Evolutionary conservation across 2,888 invertebrate genomes (phyloP).

Genomic region (Idaea aversata): DNA sequence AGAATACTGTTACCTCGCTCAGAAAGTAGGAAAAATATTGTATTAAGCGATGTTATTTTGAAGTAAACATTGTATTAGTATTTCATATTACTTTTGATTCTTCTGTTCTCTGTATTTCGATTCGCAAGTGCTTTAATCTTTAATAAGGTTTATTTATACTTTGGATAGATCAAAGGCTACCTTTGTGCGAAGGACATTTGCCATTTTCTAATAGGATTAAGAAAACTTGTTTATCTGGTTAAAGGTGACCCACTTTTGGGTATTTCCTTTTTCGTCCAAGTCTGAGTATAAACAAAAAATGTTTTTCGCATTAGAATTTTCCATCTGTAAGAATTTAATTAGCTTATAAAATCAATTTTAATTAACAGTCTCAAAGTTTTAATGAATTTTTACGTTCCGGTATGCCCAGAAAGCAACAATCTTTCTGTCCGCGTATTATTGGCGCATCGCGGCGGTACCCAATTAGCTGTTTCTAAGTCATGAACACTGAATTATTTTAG

Average conservation of each 20-base stretch:
- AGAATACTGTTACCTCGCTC: too few relatives aligned
- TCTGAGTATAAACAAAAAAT: neutral
- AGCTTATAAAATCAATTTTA: neutral
- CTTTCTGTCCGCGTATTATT: too few relatives aligned
- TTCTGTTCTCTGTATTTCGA: neutral
- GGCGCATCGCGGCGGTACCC: neutral
- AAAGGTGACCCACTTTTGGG: neutral
- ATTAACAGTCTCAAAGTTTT: neutral
- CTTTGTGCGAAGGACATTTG: neutral
- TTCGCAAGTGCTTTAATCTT: neutral
- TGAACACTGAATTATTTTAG: neutral
- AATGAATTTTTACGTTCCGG: neutral
- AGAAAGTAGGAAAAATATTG: too few relatives aligned
- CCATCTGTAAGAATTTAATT: neutral
- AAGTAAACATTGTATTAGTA: neutral
- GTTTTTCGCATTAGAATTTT: neutral
- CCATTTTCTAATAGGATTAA: neutral
- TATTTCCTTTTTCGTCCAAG: neutral
- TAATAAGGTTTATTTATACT: too few relatives aligned
- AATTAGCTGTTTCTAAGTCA: neutral
- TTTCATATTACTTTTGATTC: conserved; percentile 1
- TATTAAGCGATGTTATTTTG: too few relatives aligned
- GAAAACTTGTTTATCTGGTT: too few relatives aligned
- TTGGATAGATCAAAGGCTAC: neutral
- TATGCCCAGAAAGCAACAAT: too few relatives aligned